A percentile compares a stretch with the other conserved stretches of the same genome.
Conservation (phyloP, 2,797 vertebrate genomes). For the Cuniculus paca region DNA sequence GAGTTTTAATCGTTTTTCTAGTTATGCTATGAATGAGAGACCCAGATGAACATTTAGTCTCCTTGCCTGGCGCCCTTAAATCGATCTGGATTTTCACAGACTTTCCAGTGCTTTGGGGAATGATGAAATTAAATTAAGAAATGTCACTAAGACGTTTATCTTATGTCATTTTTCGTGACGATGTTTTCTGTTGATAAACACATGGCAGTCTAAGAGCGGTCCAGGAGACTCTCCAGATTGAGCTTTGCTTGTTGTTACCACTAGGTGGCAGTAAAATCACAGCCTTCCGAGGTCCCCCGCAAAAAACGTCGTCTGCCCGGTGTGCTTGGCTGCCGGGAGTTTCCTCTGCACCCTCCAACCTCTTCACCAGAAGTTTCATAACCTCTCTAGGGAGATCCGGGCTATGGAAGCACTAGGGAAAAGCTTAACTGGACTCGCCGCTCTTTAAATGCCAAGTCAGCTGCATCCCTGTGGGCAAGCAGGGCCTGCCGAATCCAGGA, state of each 20-base stretch:
- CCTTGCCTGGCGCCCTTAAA: neutral
- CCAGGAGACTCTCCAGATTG: neutral
- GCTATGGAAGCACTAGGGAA: neutral
- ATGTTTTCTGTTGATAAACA: neutral
- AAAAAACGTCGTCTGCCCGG: neutral
- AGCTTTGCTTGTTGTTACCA: conserved; percentile 59
- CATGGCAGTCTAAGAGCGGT: neutral
- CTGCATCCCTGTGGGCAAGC: neutral
- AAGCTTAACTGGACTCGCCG: neutral
- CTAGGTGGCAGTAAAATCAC: conserved; percentile 88
- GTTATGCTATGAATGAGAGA: too few species aligned
- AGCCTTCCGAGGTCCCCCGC: conserved; percentile 66
- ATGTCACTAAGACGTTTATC: neutral
- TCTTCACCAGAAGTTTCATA: conserved; percentile 34
- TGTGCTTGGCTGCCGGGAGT: neutral
- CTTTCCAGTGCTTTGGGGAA: neutral
- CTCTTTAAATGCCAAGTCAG: neutral
- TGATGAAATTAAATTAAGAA: neutral
- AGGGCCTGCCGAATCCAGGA: neutral
- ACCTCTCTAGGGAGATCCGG: neutral
- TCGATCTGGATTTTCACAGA: neutral
- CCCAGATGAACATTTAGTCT: neutral
- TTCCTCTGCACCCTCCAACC: conserved; percentile 51
- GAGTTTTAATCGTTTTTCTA: neutral
- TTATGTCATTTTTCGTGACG: neutral